Conservation (phyloP, 2,113 vertebrate species). For the Zosterops pallidus region DNA sequence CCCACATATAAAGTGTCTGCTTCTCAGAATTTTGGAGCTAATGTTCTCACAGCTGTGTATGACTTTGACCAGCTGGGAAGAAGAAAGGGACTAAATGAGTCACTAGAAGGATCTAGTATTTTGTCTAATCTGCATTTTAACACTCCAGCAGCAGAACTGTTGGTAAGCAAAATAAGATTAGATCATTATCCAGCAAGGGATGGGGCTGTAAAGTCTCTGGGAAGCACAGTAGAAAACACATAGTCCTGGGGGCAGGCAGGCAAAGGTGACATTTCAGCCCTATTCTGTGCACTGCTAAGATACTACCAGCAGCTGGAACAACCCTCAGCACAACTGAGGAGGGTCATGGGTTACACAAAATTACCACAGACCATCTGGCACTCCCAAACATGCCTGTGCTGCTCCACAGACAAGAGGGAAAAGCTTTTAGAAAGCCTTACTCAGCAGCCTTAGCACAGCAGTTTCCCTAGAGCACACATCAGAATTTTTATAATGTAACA, state of each 20-base stretch:
- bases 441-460: background rate
- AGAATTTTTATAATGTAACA: background rate
- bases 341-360: background rate
- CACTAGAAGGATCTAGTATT: background rate
- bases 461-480: background rate
- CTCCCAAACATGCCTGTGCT: background rate
- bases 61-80: background rate
- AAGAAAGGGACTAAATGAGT: constrained; percentile 1
- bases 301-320: background rate
- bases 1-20: background rate
- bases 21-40: background rate
- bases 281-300: background rate
- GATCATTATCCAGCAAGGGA: background rate
- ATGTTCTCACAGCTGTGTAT: constrained; percentile 8
- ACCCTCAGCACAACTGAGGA: background rate
- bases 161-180: background rate
- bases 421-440: background rate
- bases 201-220: background rate
- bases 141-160: background rate
- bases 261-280: background rate
- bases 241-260: background rate
- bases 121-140: constrained; percentile 7
- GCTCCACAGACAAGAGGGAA: background rate
- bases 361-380: background rate
- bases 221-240: background rate